phyloP scores from a whole-genome alignment of 2,888 invertebrate genomes.

The Deroplatys truncata region DNA sequence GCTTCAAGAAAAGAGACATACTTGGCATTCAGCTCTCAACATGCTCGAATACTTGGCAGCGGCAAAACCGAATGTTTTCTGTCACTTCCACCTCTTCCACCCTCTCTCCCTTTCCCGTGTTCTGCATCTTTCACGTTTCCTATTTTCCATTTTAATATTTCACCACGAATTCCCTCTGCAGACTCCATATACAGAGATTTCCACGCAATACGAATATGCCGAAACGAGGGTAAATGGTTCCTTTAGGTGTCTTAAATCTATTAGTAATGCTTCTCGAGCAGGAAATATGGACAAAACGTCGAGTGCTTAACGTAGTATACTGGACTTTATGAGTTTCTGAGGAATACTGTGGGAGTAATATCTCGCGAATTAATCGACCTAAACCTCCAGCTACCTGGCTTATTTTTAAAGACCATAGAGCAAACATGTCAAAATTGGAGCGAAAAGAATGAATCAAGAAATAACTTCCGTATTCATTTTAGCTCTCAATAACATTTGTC shows the following conservation, averaged over 20 bases:
- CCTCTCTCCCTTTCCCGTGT: not conserved
- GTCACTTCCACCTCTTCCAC: not conserved
- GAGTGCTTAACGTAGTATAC: not conserved
- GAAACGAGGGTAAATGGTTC: conserved; percentile 2
- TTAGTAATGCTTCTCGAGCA: conserved; percentile 18
- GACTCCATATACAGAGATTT: conserved; percentile 7
- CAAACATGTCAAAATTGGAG: no score
- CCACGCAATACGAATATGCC: conserved; percentile 7
- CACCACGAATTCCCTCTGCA: conserved; percentile 6
- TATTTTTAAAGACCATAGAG: not conserved
- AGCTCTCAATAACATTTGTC: not conserved
- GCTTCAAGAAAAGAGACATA: not conserved
- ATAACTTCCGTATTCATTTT: not conserved
- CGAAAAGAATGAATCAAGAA: no score
- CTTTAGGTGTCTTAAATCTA: conserved; percentile 26
- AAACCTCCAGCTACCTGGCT: not conserved
- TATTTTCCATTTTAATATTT: conserved; percentile 16
- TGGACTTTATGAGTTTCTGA: not conserved
- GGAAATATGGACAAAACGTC: not conserved
- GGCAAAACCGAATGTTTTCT: conserved; percentile 1
- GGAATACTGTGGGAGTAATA: not conserved
- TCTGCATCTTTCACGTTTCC: conserved; percentile 8
- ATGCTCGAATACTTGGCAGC: not conserved
- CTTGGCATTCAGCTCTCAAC: not conserved
- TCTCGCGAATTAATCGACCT: not conserved